Evolutionary conservation across 1,140 invertebrate species (phyloP).

Genomic region (Elysia chlorotica): DNA sequence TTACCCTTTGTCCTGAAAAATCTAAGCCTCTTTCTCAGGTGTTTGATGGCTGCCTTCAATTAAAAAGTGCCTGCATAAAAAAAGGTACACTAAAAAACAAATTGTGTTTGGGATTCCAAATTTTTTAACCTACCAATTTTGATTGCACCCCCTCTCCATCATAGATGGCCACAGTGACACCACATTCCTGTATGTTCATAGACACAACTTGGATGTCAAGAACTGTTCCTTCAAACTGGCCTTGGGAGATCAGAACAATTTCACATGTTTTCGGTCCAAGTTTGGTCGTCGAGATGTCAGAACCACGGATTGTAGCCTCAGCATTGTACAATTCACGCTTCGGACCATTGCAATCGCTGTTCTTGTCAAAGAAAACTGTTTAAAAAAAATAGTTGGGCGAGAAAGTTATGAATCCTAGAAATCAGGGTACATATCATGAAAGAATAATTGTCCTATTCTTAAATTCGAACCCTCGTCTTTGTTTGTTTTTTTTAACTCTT

Average conservation of each 20-base stretch:
- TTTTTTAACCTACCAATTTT: conserved; percentile 20
- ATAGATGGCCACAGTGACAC: conserved; percentile 30
- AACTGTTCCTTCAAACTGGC: conserved; percentile 19
- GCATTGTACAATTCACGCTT: conserved; percentile 25
- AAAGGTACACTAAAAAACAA: background rate
- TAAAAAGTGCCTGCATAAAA: background rate
- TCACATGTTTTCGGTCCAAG: conserved; percentile 13
- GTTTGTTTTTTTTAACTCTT: too few species aligned
- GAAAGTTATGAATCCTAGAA: too few species aligned
- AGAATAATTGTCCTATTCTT: too few species aligned
- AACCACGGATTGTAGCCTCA: conserved; percentile 14
- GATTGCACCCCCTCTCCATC: conserved; percentile 26
- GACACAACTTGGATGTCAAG: conserved; percentile 23
- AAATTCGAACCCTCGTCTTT: too few species aligned
- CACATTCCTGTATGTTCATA: conserved; percentile 27
- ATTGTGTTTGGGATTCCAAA: too few species aligned
- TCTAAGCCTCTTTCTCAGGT: background rate
- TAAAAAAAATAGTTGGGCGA: too few species aligned
- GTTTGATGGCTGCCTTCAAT: background rate
- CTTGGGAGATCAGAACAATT: conserved; percentile 22
- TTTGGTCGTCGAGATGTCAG: conserved; percentile 5
- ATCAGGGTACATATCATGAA: too few species aligned
- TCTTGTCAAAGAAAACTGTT: conserved; percentile 35
- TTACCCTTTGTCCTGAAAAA: background rate
- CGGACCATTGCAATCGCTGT: conserved; percentile 33